Evolutionary conservation across 2,888 invertebrate species (phyloP).

Genomic region (Clistopyga incitator): DNA sequence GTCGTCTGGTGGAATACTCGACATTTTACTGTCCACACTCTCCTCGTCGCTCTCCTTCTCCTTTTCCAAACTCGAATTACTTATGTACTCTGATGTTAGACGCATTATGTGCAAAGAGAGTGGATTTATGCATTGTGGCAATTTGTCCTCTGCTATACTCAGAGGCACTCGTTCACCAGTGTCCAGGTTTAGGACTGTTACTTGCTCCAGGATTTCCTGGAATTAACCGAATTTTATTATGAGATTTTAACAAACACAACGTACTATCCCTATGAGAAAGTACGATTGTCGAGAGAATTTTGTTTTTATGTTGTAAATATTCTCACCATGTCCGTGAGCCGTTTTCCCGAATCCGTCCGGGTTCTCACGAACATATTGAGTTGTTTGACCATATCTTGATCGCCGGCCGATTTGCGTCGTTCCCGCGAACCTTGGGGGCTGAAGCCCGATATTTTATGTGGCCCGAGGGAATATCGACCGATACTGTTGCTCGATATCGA

Average conservation of each 20-base stretch:
- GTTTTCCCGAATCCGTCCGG: constrained; percentile 94
- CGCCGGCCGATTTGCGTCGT: constrained; percentile 93
- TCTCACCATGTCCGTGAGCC: constrained; percentile 91
- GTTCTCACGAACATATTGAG: constrained; percentile 91
- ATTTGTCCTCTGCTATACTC: constrained; percentile 96
- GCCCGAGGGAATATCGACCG: constrained; percentile 83
- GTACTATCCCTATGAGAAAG: too few species aligned
- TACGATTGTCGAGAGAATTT: constrained; percentile 10
- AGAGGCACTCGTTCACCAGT: constrained; percentile 97
- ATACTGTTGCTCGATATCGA: constrained; percentile 82
- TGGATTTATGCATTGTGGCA: constrained; percentile 96
- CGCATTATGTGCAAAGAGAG: constrained; percentile 97
- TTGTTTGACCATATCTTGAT: constrained; percentile 90
- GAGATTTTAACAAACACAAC: background rate
- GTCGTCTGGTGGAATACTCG: constrained; percentile 85
- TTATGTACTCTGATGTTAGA: constrained; percentile 95
- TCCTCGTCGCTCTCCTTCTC: constrained; percentile 92
- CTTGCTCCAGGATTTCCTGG: constrained; percentile 95
- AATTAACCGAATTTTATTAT: constrained; percentile 50
- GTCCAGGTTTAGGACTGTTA: constrained; percentile 92
- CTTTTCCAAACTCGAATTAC: constrained; percentile 87
- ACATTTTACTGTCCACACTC: constrained; percentile 88
- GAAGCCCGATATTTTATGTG: constrained; percentile 80
- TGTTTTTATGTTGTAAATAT: background rate
- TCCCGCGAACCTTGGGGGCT: constrained; percentile 85